Evolutionary conservation across 2,113 vertebrate genomes (phyloP), one percentile per base, ranked within the genome.

Genomic region (Sarotherodon lohbergeri): DNA sequence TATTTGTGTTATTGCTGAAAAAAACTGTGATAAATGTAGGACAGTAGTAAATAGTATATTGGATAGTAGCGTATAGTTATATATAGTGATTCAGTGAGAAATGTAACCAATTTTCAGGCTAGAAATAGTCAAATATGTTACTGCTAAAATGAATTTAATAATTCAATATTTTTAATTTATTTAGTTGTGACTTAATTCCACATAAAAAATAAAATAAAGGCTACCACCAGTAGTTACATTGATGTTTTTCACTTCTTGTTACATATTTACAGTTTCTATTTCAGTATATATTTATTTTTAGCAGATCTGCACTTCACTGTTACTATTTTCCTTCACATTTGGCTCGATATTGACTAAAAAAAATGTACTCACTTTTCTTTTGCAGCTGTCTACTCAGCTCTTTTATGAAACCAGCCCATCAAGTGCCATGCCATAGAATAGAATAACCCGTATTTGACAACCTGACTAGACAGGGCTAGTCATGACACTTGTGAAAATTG

Each of bases 11-110:
- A 41, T 22, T 14, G 41, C 63, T 22, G 34, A 0, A n/a, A 66
- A 8, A 1, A 2, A 0, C 0, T 68, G 41, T 73, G 3, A 46
- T 27, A 17, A 46, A 46, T 17, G 41, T 73, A 46, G 41, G 13
- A 41, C 63, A 68, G 19, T 41, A 73, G 41, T 73, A 46, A 73
- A 27, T 17, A 73, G 3, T 36, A 66, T 46, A 27, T 14, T 27
- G 39, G 8, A 73, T 17, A 22, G 19, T 68, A 36, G 34, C 2
- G 2, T 41, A 41, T 22, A 27, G n/a, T 43, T 16, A 22, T 71
- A 43, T 43, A 71, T 24, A 46, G 22, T 73, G 22, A 17, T 73
- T 27, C 68, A 73, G 41, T 10, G 41, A 46, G 7, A 52, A 52
- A 52, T 19, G 22, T 17, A 73, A 46, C 22, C 8, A 2, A 73